Base-by-base conservation (phyloP, 2,113 vertebrate genomes). In the Eretmochelys imbricata region DNA sequence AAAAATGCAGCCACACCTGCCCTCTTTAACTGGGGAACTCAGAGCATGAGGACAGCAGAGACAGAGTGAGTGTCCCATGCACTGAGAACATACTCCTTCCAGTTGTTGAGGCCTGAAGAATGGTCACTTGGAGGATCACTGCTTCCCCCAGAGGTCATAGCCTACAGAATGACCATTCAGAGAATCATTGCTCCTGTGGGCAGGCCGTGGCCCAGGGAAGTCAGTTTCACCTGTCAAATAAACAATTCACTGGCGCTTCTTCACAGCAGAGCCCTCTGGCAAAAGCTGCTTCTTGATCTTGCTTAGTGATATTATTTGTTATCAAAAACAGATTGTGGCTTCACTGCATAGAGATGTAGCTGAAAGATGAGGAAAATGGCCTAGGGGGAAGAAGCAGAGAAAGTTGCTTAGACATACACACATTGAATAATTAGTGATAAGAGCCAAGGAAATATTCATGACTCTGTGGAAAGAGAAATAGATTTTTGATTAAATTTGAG, bases 351-450 rank as follows among this genome's bases (percentile, higher is more conserved):
- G 91, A 94, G 62, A 94, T 85, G 50, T 84, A 88, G 94, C 86
- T 89, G 89, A 95, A 91, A 8, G 50, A 95, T 90, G 95, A 96
- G 76, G 82, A 91, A 55, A 72, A 75, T 90, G 93, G 92, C 94
- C 90, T 90, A 87, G 83, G 88, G 80, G 96, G 72, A 95, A 94
- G 83, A 93, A 89, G 46, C 82, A 96, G 59, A 42, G 87, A 89
- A 82, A 91, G 87, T 93, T 95, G 48, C 90, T 97, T 92, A 96
- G 94, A 94, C 91, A 96, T 80, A 80, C 14, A 2, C 85, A 76
- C 85, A 81, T 85, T 86, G 90, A 96, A 95, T 97, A 96, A 97
- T 97, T 98, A 95, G 85, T 38, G 90, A 96, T 97, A 97, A 95
- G 84, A 96, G 72, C 91, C 84, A 93, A 94, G 92, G 91, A 97